Conservation (phyloP, 1,140 invertebrate species). For the Scaptomyza pallida region DNA sequence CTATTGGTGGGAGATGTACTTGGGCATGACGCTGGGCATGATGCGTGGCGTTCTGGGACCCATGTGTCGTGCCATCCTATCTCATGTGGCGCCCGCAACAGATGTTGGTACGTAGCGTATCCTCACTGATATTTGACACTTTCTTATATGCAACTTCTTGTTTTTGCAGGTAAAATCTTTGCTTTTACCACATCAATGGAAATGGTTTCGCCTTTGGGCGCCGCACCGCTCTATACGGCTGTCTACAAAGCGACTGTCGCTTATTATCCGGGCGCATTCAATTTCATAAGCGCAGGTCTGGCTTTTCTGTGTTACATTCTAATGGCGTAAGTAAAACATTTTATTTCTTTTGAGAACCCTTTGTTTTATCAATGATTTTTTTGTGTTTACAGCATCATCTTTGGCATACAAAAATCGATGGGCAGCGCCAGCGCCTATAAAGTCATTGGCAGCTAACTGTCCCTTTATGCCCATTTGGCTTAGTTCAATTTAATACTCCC, state of each 20-base stretch:
- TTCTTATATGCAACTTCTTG: neutral
- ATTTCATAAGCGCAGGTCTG: conserved; percentile 84
- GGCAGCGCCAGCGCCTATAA: conserved; percentile 38
- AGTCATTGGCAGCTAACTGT: conserved; percentile 53
- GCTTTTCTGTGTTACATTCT: conserved; percentile 82
- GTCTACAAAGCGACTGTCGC: conserved; percentile 86
- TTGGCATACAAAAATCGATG: conserved; percentile 60
- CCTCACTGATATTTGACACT: neutral
- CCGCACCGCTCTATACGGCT: conserved; percentile 86
- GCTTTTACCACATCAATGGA: conserved; percentile 87
- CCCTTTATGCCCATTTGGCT: neutral
- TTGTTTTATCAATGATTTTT: neutral
- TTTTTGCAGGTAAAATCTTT: conserved; percentile 85
- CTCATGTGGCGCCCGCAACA: conserved; percentile 87
- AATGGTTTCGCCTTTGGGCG: conserved; percentile 86
- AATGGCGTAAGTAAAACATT: conserved; percentile 84
- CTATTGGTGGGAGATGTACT: conserved; percentile 88
- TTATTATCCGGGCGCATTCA: conserved; percentile 86
- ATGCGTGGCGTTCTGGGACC: conserved; percentile 86
- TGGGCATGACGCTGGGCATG: conserved; percentile 84
- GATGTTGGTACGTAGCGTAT: conserved; percentile 86
- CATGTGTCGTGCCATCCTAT: conserved; percentile 87
- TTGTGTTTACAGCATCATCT: conserved; percentile 49
- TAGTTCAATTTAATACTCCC: conserved; percentile 29
- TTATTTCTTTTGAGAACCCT: neutral